Conservation (phyloP, 1,140 invertebrate genomes). For the Eupristina koningsbergeri region DNA sequence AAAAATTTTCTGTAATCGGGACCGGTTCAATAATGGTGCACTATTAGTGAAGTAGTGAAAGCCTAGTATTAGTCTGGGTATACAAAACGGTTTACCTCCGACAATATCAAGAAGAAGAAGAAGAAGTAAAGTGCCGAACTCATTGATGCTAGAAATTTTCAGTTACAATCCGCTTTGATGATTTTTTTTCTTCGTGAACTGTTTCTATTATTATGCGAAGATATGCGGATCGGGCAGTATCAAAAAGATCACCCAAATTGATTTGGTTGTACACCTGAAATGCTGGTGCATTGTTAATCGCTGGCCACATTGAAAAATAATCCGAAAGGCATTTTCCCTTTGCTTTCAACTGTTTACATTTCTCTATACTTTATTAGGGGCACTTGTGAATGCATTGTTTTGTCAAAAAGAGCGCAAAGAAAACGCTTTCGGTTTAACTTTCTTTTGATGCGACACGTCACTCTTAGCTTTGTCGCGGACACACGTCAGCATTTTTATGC, state of each 20-base stretch:
- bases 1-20: not conserved
- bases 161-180: not conserved
- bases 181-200: not conserved
- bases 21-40: not conserved
- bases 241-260: not conserved
- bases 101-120: not conserved
- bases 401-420: not conserved
- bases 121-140: not conserved
- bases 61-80: not conserved
- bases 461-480: conserved; percentile 12
- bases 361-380: conserved; percentile 9
- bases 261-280: not conserved
- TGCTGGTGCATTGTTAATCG: not conserved
- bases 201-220: not conserved
- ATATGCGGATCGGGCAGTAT: not conserved
- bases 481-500: conserved; percentile 29
- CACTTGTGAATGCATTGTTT: conserved; percentile 26
- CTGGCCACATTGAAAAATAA: not conserved
- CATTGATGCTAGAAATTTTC: not conserved
- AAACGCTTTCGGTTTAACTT: conserved; percentile 25
- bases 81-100: not conserved
- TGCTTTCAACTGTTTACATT: conserved; percentile 20
- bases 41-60: not conserved
- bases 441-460: not conserved
- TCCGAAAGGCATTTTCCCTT: conserved; percentile 45